Evolutionary conservation across 2,888 invertebrate genomes (phyloP).

Genomic region (Mythimna ferrago): DNA sequence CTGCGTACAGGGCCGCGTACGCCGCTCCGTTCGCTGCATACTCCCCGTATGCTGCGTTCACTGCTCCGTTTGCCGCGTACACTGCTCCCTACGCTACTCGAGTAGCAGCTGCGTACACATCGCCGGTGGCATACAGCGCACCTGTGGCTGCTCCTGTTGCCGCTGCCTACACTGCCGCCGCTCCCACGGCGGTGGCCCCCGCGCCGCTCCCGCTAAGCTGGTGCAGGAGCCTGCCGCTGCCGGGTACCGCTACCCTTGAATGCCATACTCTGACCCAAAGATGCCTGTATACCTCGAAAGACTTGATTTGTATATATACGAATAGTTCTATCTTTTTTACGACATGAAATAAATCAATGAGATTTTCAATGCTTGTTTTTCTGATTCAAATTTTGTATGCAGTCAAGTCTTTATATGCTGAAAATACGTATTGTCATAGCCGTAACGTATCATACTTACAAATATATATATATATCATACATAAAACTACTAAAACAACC

Average conservation of each 20-base stretch:
- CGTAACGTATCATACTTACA: neutral
- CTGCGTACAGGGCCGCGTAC: conserved; percentile 51
- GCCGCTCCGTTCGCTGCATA: conserved; percentile 51
- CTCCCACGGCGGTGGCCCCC: conserved; percentile 90
- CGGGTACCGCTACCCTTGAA: conserved; percentile 85
- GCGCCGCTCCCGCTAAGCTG: conserved; percentile 92
- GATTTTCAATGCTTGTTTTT: conserved; percentile 29
- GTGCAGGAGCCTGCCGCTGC: conserved; percentile 84
- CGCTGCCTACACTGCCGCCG: conserved; percentile 60
- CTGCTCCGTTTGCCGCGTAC: conserved; percentile 50
- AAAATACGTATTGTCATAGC: neutral
- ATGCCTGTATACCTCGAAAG: conserved; percentile 77
- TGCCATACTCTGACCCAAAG: conserved; percentile 68
- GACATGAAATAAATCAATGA: conserved; percentile 62
- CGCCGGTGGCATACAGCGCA: conserved; percentile 67
- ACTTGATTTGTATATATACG: conserved; percentile 85
- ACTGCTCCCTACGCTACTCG: conserved; percentile 51
- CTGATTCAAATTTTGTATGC: neutral
- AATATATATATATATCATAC: neutral
- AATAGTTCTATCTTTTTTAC: conserved; percentile 71
- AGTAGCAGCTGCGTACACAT: conserved; percentile 63
- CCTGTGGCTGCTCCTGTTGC: conserved; percentile 56
- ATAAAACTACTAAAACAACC: neutral
- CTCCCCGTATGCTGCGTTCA: conserved; percentile 54
- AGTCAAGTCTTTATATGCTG: too few species aligned